Evolutionary conservation across 2,888 invertebrate genomes (phyloP).

Genomic region (Dryomyza anilis): DNA sequence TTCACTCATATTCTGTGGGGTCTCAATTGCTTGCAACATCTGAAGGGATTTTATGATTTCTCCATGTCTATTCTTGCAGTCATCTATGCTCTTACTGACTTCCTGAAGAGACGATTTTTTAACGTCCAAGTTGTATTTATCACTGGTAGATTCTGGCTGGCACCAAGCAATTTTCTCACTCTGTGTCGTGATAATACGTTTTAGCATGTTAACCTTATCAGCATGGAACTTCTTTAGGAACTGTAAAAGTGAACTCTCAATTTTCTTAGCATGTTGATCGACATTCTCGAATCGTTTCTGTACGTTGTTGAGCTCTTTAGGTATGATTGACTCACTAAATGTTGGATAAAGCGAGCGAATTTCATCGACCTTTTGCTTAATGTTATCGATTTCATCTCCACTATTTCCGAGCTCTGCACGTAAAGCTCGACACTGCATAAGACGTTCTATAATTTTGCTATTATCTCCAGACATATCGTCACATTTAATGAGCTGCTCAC

Average conservation of each 20-base stretch:
- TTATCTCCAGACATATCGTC: constrained; percentile 90
- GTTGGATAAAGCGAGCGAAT: constrained; percentile 77
- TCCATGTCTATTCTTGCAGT: constrained; percentile 70
- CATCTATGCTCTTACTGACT: constrained; percentile 73
- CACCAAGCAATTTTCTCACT: constrained; percentile 93
- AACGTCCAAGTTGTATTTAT: constrained; percentile 90
- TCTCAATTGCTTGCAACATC: constrained; percentile 75
- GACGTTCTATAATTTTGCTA: constrained; percentile 77
- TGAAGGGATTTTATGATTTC: constrained; percentile 75
- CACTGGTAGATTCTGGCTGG: constrained; percentile 84
- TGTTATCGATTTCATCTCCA: constrained; percentile 70
- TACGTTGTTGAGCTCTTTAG: constrained; percentile 82
- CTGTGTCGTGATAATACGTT: constrained; percentile 78
- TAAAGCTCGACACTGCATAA: constrained; percentile 75
- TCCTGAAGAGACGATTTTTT: constrained; percentile 82
- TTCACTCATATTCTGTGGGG: constrained; percentile 70
- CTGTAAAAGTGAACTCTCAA: constrained; percentile 76
- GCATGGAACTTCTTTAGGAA: constrained; percentile 87
- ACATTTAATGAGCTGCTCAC: constrained; percentile 85
- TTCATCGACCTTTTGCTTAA: constrained; percentile 72
- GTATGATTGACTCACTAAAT: constrained; percentile 76
- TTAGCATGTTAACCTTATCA: constrained; percentile 81
- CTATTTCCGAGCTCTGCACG: constrained; percentile 74
- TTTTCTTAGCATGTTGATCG: constrained; percentile 78
- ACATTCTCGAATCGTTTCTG: constrained; percentile 84